Base-by-base conservation (phyloP, 2,113 vertebrate genomes). In the Oenanthe melanoleuca region DNA sequence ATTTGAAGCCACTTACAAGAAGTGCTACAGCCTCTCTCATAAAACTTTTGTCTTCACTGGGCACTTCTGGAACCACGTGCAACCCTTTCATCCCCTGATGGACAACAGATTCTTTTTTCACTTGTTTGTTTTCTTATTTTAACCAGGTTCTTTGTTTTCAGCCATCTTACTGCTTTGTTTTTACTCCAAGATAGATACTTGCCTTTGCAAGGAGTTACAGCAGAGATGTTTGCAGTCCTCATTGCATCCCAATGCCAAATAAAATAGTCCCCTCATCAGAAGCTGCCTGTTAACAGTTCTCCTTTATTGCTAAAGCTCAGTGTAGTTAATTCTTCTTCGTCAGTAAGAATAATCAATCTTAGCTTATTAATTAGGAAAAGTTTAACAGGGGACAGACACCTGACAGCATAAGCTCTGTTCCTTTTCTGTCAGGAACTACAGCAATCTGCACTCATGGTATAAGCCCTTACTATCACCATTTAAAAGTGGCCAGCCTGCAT, bases 171-270 rank as follows among this genome's bases (percentile, higher is more conserved):
- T 80, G 49, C 84, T 92, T 92, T 92, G 59, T 74, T 89, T 95
- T 95, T 63, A 77, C 85, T 92, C 64, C 49, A 73, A 91, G 94
- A 96, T 8, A 86, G 73, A 22, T n/a, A 73, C 95, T 82, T 23
- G 74, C 61, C 90, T 92, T 95, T 93, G 82, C 87, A 63, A 80
- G 84, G 74, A 89, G 57, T 94, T 96, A 88, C 24, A 97, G 87
- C 80, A 97, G 96, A 96, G 92, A 95, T 96, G 96, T 97, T 97
- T 98, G 97, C 85, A 93, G 96, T 93, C 94, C 96, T 94, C 78
- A 77, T 33, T 92, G 74, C 86, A 95, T 88, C 87, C 55, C 86
- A 63, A 40, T 80, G 87, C 82, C 95, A 94, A 81, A 96, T 96
- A 97, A 98, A 60, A 37, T 31, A 96, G 94, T 77, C 65, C 92